Conservation (phyloP, 2,113 vertebrate species). For the Clinocottus analis region DNA sequence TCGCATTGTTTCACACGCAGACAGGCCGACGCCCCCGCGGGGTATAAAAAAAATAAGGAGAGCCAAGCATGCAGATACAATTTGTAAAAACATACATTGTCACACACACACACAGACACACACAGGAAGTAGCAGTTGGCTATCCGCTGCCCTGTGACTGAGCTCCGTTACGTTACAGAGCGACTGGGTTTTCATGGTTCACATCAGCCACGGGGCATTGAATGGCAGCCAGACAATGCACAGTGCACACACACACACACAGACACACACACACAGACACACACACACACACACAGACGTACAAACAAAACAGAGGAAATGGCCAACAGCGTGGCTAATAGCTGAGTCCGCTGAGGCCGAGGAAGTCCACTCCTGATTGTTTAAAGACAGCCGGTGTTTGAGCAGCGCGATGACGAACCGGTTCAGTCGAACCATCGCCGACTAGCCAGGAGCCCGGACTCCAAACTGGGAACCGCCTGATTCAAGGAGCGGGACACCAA, state of each 20-base stretch:
- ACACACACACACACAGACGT: not conserved
- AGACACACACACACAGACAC: not conserved
- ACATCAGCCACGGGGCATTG: slow-evolving; percentile 24
- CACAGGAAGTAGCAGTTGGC: slow-evolving; percentile 3
- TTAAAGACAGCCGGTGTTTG: not conserved
- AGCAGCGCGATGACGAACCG: not conserved
- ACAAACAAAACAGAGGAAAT: slow-evolving; percentile 11
- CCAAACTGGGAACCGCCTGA: not conserved
- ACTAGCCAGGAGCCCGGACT: not conserved
- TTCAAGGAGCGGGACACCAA: too few species aligned
- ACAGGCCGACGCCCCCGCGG: not conserved
- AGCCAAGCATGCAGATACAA: not conserved
- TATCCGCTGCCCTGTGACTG: not conserved
- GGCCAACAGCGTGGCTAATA: slow-evolving; percentile 14
- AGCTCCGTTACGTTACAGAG: slow-evolving; percentile 30
- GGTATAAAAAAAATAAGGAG: not conserved
- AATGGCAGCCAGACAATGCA: slow-evolving; percentile 19
- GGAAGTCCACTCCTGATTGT: not conserved
- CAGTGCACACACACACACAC: slow-evolving; percentile 17
- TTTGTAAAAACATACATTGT: not conserved
- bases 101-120: not conserved
- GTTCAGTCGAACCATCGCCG: not conserved
- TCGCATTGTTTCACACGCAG: not conserved
- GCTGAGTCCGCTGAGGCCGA: slow-evolving; percentile 10
- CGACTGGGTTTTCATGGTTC: slow-evolving; percentile 33